phyloP scores from a whole-genome alignment of 1,140 invertebrate species.

The Temnothorax nylanderi region DNA sequence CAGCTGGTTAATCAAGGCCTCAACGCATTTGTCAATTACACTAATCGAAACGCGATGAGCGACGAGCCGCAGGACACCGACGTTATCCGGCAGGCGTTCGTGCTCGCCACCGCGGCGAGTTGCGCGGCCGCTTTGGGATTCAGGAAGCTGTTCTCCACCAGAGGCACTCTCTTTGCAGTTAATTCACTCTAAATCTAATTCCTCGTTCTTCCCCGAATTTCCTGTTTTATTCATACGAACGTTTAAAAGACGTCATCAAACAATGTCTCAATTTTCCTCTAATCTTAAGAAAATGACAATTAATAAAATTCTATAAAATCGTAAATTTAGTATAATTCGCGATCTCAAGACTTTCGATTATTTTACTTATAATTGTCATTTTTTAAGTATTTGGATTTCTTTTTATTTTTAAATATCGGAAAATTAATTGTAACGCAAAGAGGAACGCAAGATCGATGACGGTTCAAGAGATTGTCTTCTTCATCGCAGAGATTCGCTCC shows the following conservation, averaged over 20 bases:
- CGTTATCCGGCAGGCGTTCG: constrained; percentile 55
- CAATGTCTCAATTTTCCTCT: not conserved
- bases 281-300: not conserved
- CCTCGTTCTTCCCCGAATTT: not conserved
- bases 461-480: not conserved
- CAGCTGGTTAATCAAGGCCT: constrained; percentile 48
- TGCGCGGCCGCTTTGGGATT: constrained; percentile 66
- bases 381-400: not conserved
- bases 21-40: constrained; percentile 53
- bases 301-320: not conserved
- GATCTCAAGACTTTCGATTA: not conserved
- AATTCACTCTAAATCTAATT: constrained; percentile 16
- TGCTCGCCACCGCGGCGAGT: constrained; percentile 64
- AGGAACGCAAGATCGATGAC: not conserved
- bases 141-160: constrained; percentile 76
- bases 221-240: not conserved
- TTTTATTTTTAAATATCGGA: not conserved
- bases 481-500: constrained; percentile 82
- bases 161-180: constrained; percentile 61
- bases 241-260: not conserved
- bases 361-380: not conserved
- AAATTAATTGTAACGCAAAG: not conserved
- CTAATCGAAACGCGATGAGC: constrained; percentile 86
- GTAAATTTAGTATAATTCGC: not conserved
- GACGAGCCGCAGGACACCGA: constrained; percentile 70